Percentiles rank a stretch among this genome's conserved stretches.
Conservation (phyloP, 2,797 vertebrate species). For the Clarias platycephalus region DNA sequence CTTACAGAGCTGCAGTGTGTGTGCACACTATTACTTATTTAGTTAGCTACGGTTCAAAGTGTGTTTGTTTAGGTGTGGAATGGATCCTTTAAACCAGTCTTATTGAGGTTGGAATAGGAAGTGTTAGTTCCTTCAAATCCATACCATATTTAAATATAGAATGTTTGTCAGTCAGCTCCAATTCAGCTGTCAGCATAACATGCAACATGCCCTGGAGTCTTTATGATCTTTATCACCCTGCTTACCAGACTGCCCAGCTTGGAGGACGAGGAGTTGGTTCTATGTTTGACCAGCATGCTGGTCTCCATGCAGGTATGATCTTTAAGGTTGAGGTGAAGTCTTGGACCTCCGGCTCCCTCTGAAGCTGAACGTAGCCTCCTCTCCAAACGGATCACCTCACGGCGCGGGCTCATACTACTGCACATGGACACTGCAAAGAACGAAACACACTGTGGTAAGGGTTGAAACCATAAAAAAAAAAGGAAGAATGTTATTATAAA, state of each 20-base stretch:
- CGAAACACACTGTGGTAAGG: not conserved
- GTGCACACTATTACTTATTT: not conserved
- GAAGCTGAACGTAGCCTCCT: conserved; percentile 91
- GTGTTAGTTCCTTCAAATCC: not conserved
- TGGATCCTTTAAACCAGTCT: not conserved
- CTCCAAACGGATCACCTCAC: conserved; percentile 87
- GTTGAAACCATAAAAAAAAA: not conserved
- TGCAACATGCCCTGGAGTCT: not conserved
- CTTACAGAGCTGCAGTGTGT: not conserved
- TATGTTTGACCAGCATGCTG: conserved; percentile 82
- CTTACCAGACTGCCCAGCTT: conserved; percentile 97
- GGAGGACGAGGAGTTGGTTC: conserved; percentile 89
- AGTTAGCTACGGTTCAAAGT: not conserved
- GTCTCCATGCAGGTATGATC: conserved; percentile 80
- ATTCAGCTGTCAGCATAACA: not conserved
- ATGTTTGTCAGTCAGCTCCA: not conserved
- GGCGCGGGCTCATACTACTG: conserved; percentile 87
- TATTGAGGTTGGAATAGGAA: not conserved
- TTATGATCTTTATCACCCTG: not conserved
- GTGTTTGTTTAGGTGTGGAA: not conserved
- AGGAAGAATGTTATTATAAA: not conserved
- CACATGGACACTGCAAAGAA: conserved; percentile 79
- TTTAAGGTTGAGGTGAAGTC: conserved; percentile 84
- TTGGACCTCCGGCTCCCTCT: conserved; percentile 90
- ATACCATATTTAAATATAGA: not conserved